Conservation (phyloP, 2,113 vertebrate genomes). For the Peromyscus polionotus region DNA sequence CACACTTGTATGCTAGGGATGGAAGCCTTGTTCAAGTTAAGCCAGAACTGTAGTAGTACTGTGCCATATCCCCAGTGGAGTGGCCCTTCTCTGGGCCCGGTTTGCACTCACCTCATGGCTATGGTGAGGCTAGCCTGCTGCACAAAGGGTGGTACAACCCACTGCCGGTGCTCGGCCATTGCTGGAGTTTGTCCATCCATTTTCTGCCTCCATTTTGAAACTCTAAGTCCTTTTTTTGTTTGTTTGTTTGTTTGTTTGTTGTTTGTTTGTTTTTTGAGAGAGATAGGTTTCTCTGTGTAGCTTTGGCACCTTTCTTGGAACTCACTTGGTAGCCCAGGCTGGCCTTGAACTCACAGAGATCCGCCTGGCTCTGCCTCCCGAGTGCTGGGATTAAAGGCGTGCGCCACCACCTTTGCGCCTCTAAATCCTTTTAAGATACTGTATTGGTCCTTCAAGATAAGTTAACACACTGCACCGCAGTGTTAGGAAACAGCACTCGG, state of each 20-base stretch:
- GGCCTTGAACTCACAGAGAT: too few relatives aligned
- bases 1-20: not conserved
- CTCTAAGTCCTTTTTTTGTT: not conserved
- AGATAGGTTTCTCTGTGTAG: too few relatives aligned
- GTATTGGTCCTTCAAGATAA: not conserved
- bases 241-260: too few relatives aligned
- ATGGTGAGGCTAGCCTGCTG: fast-evolving
- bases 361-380: too few relatives aligned
- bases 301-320: too few relatives aligned
- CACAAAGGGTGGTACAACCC: fast-evolving
- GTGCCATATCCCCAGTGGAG: not conserved
- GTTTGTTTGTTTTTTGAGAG: too few relatives aligned
- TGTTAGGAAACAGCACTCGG: not conserved
- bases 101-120: not conserved
- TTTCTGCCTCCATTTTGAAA: not conserved
- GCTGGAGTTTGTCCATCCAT: fast-evolving
- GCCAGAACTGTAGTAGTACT: not conserved
- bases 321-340: too few relatives aligned
- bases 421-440: not conserved
- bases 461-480: not conserved
- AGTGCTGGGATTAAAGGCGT: too few relatives aligned
- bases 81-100: not conserved
- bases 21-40: not conserved
- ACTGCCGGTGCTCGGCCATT: fast-evolving
- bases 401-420: too few relatives aligned